Conservation (phyloP, 2,888 invertebrate species). For the Nomada ruficornis region DNA sequence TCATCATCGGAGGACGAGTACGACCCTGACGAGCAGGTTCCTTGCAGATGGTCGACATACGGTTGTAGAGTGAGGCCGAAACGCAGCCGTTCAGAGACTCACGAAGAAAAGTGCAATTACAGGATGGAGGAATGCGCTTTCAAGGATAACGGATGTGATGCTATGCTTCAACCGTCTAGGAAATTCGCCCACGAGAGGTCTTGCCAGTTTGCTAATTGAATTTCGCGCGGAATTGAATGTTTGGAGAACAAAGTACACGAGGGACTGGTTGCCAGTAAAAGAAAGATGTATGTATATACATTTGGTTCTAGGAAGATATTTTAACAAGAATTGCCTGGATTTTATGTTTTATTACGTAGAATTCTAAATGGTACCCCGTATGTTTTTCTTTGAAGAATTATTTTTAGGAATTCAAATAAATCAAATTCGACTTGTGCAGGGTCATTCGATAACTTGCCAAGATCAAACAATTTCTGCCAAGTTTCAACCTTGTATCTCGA, state of each 20-base stretch:
- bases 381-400: too few relatives aligned
- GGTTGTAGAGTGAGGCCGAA: conserved; percentile 77
- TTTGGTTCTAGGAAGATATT: too few relatives aligned
- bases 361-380: too few relatives aligned
- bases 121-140: conserved; percentile 73
- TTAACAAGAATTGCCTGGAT: too few relatives aligned
- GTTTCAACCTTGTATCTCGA: too few relatives aligned
- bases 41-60: conserved; percentile 74
- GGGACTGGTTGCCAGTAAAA: background rate
- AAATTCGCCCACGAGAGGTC: conserved; percentile 70
- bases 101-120: conserved; percentile 79
- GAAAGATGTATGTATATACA: background rate
- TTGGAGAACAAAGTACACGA: background rate
- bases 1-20: conserved; percentile 34
- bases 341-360: too few relatives aligned
- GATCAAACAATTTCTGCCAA: too few relatives aligned
- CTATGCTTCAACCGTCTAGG: conserved; percentile 56
- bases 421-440: too few relatives aligned
- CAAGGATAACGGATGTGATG: conserved; percentile 70
- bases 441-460: too few relatives aligned
- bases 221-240: background rate
- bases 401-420: too few relatives aligned
- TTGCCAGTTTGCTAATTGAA: conserved; percentile 59
- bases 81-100: conserved; percentile 62
- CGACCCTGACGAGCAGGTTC: conserved; percentile 73